Base-by-base conservation (phyloP, 1,140 invertebrate species). In the Bombus superbus region DNA sequence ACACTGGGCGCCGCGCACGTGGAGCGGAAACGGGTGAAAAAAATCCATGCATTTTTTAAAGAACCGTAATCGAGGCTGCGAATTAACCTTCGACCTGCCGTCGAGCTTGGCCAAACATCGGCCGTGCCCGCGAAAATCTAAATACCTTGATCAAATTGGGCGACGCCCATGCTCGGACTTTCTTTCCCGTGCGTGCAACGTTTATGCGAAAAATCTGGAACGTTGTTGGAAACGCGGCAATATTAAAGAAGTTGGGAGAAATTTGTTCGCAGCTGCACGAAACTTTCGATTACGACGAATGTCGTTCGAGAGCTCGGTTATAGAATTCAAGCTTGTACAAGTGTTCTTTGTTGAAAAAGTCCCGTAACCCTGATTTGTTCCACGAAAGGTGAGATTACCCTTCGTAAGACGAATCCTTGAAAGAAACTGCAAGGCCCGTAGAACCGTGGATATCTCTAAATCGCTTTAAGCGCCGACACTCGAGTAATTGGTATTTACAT, bases 201-300 rank as follows among this genome's bases (percentile, higher is more conserved):
- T 68, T 35, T 35, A 38, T 25, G 8, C 8, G 18, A 68, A 32
- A 66, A 11, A 40, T 28, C 68, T 4, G 68, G 25, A 13, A 22
- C 8, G 22, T 40, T 40, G 2, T 44, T 72, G 11, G 25, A 75
- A 13, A 40, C 22, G 73, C 44, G 18, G 8, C 38, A 42, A 42
- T 62, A 62, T 62, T 38, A 62, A 42, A 77, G n/a, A 40, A 62
- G 57, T 62, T 77, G 4, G 8, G 28, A n/a, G 25, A 66, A 59
- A 22, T 44, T 77, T 42, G n/a, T 32, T 42, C 11, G 18, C 57
- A 22, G 15, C 28, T 25, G 57, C 3, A 42, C 6, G 15, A 62
- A 77, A 77, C 38, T 77, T 77, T 62, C 75, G 35, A 59, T n/a
- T 42, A 11, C 11, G n/a, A 77, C 40, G 25, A 22, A 62, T 42